phyloP scores from a whole-genome alignment of 2,797 vertebrate genomes.

The Ctenosaura bakeri region DNA sequence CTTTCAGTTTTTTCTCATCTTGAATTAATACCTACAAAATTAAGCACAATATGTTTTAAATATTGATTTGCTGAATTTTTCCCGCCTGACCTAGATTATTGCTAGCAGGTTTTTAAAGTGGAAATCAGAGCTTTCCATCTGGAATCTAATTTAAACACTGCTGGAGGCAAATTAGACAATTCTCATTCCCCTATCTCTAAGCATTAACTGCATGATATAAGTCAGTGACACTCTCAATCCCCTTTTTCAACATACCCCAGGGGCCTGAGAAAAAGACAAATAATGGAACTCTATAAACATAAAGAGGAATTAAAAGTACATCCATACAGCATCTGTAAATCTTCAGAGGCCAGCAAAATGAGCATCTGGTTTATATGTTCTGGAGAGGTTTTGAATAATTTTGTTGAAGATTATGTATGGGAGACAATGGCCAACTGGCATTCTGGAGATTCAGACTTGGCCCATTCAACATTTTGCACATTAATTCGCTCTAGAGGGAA shows the following conservation, averaged over 20 bases:
- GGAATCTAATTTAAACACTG: constrained; percentile 61
- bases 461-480: not conserved
- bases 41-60: constrained; percentile 49
- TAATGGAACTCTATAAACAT: constrained; percentile 7
- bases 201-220: constrained; percentile 48
- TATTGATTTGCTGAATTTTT: constrained; percentile 45
- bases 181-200: constrained; percentile 50
- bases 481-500: not conserved
- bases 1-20: constrained; percentile 22
- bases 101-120: constrained; percentile 39
- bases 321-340: constrained; percentile 4
- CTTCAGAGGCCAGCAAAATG: not conserved
- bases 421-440: not conserved
- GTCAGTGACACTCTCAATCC: constrained; percentile 39
- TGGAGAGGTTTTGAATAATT: constrained; percentile 18
- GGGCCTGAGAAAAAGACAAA: not conserved
- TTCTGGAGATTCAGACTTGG: not conserved
- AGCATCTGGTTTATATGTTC: not conserved
- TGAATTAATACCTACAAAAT: constrained; percentile 27
- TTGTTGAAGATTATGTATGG: not conserved
- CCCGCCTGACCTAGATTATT: constrained; percentile 35
- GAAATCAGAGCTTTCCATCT: constrained; percentile 56
- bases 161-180: constrained; percentile 52
- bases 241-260: not conserved
- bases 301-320: constrained; percentile 19